Evolutionary conservation across 2,888 invertebrate species (phyloP), one percentile per base, ranked within the genome.

Genomic region (Cheilosia vernalis): DNA sequence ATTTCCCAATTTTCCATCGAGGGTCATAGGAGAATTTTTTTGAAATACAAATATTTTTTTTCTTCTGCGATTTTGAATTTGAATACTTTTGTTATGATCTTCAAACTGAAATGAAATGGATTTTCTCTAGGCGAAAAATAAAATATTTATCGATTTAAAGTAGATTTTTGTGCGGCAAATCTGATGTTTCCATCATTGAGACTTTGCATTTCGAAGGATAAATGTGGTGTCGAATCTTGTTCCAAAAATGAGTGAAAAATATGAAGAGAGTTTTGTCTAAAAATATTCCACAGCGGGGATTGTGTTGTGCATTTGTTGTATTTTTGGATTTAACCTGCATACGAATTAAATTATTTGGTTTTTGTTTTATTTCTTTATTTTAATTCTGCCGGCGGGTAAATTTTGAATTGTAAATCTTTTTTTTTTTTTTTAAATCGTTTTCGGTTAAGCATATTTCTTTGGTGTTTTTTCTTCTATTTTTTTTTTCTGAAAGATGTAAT

Each of bases 1-100:
- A 80, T 85, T 85, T 85, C 85, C 76, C 81, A 81, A 85, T 85
- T 85, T 85, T 85, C 85, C 85, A 85, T 85, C 85, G 85, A 80
- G 85, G 81, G 85, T 85, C 85, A 85, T 85, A 81, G 76, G 60
- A 84, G 84, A 80, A 55, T 69, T 40, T 30, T 30, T 53, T 27
- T 7, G 47, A 33, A 17, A 47, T 47, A 47, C 42, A 37, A 13
- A 19, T 53, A 60, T 60, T 4, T n/a, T 66, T 64, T 77, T 67
- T 24, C 58, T 63, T 67, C 67, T 56, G 21, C 49, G 40, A 55
- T 77, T 67, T 84, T 80, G 51, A 69, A 74, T 67, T 84, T 80
- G 51, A 69, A 74, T 70, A 42, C 70, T 85, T 80, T 79, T 69
- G 27, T 79, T 74, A 78, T 84, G 73, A 69, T 84, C 53, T 79